Evolutionary conservation across 64 coral and sea anemone species (phyloP), one percentile per base, ranked within the genome.

Genomic region (Montipora foliosa): DNA sequence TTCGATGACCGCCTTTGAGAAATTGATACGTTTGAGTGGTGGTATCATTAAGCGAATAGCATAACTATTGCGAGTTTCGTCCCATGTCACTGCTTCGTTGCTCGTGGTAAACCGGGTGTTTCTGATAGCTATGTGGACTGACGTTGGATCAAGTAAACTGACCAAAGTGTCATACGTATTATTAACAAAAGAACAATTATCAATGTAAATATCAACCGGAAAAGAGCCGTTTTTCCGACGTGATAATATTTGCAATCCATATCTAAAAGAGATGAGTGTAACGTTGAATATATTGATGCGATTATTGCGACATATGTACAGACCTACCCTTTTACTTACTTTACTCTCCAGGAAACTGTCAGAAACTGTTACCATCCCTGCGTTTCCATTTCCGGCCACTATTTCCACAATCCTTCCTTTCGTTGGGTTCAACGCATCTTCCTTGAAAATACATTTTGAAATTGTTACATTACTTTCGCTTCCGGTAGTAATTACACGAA

Each of bases 241-340:
- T 60, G 57, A 60, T 4, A 60, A 0, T 60, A 13, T 13, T 60
- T 60, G 57, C 7, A 60, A 60, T 9, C 57, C 57, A 60, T 60
- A 0, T 7, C 0, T 7, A 60, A 60, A 60, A 13, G 22, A 58
- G 21, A 44, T 44, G 8, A 82, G 9, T 47, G 80, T 82, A 9
- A 82, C 4, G 51, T 82, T 82, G 51, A 82, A 7, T 14, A 82
- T 14, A 6, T 15, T 64, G 47, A 82, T 64, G 1, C 29, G 80
- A 13, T 82, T 47, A 19, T 82, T 82, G 57, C 37, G 80, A 82
- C 80, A 47, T 82, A 82, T 44, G 13, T 2, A 17, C 10, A 82
- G 15, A 12, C 11, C 80, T 16, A 14, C 13, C 4, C 64, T 59
- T 45, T 44, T 82, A 12, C 5, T 29, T 16, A 3, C 57, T 7